Percentiles rank a stretch among this genome's conserved stretches.
phyloP scores from a whole-genome alignment of 2,113 vertebrate species.

The Cebus imitator region DNA sequence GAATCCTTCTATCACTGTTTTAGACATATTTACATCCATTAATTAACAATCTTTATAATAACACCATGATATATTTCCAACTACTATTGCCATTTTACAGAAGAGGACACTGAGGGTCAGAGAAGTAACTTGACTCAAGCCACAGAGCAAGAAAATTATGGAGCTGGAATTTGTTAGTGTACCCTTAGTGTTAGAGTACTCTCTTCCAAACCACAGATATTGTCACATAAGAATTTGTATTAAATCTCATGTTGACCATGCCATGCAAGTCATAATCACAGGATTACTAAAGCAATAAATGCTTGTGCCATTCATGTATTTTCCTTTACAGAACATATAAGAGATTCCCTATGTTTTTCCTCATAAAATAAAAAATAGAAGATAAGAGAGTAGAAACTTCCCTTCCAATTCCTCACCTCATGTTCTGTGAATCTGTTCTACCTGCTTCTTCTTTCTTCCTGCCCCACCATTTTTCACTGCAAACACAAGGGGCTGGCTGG shows the following conservation, averaged over 20 bases:
- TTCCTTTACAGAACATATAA: not conserved
- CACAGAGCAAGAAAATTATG: not conserved
- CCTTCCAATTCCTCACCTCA: not conserved
- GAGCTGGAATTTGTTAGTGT: not conserved
- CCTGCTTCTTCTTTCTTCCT: not conserved
- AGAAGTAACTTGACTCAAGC: not conserved
- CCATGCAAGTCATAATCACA: not conserved
- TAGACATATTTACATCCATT: not conserved
- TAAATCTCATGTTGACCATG: not conserved
- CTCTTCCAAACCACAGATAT: not conserved
- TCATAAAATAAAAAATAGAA: not conserved
- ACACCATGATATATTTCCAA: not conserved
- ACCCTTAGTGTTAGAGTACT: not conserved
- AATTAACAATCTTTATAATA: not conserved
- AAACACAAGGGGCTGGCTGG: conserved; percentile 23
- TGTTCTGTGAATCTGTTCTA: not conserved
- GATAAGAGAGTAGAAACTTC: not conserved
- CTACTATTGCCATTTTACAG: not conserved
- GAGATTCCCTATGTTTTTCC: not conserved
- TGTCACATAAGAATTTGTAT: not conserved
- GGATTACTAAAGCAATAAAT: not conserved
- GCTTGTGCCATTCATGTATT: not conserved
- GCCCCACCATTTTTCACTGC: not conserved
- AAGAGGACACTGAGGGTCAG: not conserved
- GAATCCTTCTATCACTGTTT: not conserved